A percentile compares a stretch with the other conserved stretches of the same genome.
Evolutionary conservation across 2,113 vertebrate genomes (phyloP).

Genomic region (Chunga burmeisteri): DNA sequence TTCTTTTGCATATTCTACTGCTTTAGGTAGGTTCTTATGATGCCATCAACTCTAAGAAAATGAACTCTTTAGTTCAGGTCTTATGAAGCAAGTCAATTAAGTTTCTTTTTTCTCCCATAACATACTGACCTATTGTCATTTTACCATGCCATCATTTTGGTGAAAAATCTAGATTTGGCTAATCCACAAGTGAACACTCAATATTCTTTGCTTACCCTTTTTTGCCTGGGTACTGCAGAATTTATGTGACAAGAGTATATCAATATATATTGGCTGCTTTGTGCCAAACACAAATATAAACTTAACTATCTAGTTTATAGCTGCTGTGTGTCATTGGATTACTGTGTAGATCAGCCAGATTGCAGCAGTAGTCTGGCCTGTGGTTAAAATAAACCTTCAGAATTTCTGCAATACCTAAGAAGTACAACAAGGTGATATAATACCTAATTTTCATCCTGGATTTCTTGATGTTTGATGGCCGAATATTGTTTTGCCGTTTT

Average conservation of each 20-base stretch:
- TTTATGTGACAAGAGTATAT: neutral
- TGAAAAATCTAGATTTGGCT: neutral
- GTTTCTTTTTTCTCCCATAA: fast-evolving
- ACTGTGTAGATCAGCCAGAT: neutral
- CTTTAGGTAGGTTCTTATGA: neutral
- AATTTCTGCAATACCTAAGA: neutral
- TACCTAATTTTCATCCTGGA: neutral
- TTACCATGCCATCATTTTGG: neutral
- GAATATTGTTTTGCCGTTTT: neutral
- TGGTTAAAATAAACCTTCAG: neutral
- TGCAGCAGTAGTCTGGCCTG: slow-evolving; percentile 6
- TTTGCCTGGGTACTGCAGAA: neutral
- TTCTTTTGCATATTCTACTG: neutral
- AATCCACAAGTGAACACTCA: neutral
- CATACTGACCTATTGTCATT: neutral
- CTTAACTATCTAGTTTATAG: neutral
- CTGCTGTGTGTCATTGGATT: neutral
- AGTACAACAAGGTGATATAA: neutral
- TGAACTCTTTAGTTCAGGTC: neutral
- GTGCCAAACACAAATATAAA: neutral
- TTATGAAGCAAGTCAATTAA: neutral
- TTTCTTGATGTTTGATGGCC: neutral
- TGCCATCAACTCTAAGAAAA: neutral
- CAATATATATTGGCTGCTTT: neutral
- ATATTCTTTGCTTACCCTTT: neutral